phyloP scores from a whole-genome alignment of 2,797 vertebrate genomes.

The Aphelocoma californica region DNA sequence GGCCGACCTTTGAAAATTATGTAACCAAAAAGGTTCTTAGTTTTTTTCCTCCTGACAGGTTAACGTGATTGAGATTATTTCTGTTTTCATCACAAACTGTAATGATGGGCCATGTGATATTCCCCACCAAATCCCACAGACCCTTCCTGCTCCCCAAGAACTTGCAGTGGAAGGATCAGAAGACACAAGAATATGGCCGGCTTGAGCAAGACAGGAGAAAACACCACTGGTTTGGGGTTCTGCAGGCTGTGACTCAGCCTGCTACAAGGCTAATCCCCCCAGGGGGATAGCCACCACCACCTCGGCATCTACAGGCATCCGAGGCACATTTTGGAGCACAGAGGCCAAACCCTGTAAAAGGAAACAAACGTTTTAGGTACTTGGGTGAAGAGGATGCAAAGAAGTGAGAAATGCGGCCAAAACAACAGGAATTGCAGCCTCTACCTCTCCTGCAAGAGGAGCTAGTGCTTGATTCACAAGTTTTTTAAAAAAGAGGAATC shows the following conservation, averaged over 20 bases:
- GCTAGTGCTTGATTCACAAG: not conserved
- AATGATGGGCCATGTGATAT: not conserved
- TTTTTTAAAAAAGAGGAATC: not conserved
- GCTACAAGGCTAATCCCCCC: not conserved
- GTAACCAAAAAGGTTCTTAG: not conserved
- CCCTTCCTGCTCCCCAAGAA: not conserved
- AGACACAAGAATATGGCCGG: not conserved
- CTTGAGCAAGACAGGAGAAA: not conserved
- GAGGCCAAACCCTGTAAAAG: not conserved
- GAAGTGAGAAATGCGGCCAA: not conserved
- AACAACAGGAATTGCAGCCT: not conserved
- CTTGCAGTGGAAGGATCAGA: not conserved
- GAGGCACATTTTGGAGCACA: not conserved
- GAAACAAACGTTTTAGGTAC: not conserved
- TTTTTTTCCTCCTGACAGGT: not conserved
- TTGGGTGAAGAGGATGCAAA: not conserved
- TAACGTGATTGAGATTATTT: not conserved
- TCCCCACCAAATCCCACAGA: not conserved
- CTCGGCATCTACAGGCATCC: not conserved
- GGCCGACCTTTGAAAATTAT: not conserved
- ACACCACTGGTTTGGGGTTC: rapidly evolving
- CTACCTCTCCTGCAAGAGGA: not conserved
- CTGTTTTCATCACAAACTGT: not conserved
- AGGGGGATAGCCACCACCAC: not conserved
- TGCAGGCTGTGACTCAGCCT: not conserved